Evolutionary conservation across 2,888 invertebrate species (phyloP).

Genomic region (Apeira syringaria): DNA sequence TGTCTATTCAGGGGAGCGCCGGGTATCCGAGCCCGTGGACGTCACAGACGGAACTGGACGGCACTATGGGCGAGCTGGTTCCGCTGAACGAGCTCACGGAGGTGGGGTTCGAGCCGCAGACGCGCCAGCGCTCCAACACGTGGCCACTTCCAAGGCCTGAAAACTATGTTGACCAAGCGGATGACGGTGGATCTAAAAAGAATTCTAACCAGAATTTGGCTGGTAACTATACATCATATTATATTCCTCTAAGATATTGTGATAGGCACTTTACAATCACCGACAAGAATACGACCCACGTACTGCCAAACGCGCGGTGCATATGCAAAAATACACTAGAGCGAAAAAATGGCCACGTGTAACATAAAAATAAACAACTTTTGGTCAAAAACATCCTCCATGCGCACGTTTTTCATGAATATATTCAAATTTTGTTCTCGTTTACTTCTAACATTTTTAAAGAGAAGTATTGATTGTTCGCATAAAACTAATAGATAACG

Average conservation of each 20-base stretch:
- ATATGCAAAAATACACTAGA: conserved; percentile 31
- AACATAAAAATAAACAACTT: conserved; percentile 30
- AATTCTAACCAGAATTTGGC: conserved; percentile 86
- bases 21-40: conserved; percentile 82
- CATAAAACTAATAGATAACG: too few species aligned
- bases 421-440: conserved; percentile 17
- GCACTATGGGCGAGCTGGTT: conserved; percentile 83
- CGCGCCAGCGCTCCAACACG: conserved; percentile 97
- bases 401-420: conserved; percentile 27
- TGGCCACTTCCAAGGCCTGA: conserved; percentile 98
- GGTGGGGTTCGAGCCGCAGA: conserved; percentile 95
- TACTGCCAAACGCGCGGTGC: conserved; percentile 36
- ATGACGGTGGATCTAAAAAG: conserved; percentile 87
- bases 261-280: too few species aligned
- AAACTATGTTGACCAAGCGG: conserved; percentile 89
- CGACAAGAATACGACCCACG: conserved; percentile 48
- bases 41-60: conserved; percentile 83
- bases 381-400: conserved; percentile 25
- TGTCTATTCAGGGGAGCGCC: conserved; percentile 72
- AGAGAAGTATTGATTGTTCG: too few species aligned
- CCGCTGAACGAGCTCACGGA: conserved; percentile 89
- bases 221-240: conserved; percentile 61
- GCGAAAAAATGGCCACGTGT: conserved; percentile 40
- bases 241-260: neutral
- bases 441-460: too few species aligned